Conservation (phyloP, 1,140 invertebrate species). For the Pollicipes pollicipes region DNA sequence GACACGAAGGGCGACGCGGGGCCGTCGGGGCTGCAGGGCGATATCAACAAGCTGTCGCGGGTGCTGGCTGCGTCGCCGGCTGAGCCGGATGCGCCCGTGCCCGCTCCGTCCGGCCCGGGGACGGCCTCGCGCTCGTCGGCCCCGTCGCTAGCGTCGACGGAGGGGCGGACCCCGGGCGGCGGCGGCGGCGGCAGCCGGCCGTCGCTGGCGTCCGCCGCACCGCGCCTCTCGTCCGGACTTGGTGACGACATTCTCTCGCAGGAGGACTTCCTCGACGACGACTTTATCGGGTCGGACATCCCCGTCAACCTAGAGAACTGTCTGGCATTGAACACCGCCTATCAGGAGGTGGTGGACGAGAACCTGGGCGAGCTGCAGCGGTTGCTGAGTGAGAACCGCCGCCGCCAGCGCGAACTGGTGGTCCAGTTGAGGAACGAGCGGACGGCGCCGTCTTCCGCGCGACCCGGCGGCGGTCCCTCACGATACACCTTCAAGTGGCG, state of each 20-base stretch:
- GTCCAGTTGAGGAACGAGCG: neutral
- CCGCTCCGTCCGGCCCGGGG: no score
- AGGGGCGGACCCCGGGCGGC: no score
- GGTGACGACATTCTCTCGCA: neutral
- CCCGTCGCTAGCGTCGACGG: no score
- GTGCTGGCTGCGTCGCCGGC: no score
- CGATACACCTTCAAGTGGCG: neutral
- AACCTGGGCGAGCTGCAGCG: neutral
- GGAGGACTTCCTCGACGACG: neutral
- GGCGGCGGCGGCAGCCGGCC: no score
- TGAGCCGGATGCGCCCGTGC: no score
- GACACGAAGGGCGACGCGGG: no score
- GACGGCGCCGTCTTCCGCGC: no score
- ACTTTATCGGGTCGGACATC: neutral
- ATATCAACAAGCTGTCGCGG: no score
- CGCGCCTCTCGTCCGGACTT: neutral
- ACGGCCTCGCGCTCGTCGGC: neutral
- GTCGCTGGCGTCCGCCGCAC: neutral
- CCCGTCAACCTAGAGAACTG: constrained; percentile 2
- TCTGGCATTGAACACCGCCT: neutral
- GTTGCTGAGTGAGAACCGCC: neutral
- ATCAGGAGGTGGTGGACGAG: constrained; percentile 3
- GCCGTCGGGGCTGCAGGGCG: no score
- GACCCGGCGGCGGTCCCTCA: no score
- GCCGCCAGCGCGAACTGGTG: neutral